Base-by-base conservation (phyloP, 2,797 vertebrate genomes). In the Onychomys arenicola region DNA sequence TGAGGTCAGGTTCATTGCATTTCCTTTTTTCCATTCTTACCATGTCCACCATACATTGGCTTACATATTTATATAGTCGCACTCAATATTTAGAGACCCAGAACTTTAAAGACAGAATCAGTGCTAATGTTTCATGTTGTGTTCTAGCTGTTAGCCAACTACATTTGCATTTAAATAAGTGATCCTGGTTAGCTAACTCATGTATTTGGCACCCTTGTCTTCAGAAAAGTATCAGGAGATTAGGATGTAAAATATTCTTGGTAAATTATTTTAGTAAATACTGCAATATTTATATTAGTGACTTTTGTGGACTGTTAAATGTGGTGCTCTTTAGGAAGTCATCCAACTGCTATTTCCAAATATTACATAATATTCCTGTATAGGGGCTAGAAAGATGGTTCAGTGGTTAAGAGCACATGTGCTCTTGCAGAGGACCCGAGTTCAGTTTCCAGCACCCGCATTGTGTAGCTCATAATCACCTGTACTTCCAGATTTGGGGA, bases 251-350 rank as follows among this genome's bases (percentile, higher is more conserved):
- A 84, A 37, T 77, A 46, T 83, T 78, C 59, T 89, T 96, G 25
- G 78, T 96, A 93, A 92, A 59, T 95, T 91, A 63, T 75, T 84
- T 95, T 59, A 75, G 34, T 84, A 96, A 71, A 65, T 85, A 81
- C 17, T 90, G 25, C 3, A 91, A 37, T 49, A 77, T 93, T 94
- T 83, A 63, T 89, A 87, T 75, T 95, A 83, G 40, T 96, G 32
- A 37, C 52, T 91, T 97, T 89, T 92, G 43, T 94, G 57, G 29
- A 43, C 59, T 94, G 46, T 95, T 77, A 86, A 86, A 83, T 93
- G 5, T 93, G 13, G 65, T 87, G 83, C 63, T 40, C 57, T 91
- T 93, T 87, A 93, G 65, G 37, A 94, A 73, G 88, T 95, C 27
- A 87, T 11, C 34, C 12, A 67, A 80, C 8, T 91, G 55, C 13